Evolutionary conservation across 2,888 invertebrate genomes (phyloP), one percentile per base, ranked within the genome.

Genomic region (Catocala nupta): DNA sequence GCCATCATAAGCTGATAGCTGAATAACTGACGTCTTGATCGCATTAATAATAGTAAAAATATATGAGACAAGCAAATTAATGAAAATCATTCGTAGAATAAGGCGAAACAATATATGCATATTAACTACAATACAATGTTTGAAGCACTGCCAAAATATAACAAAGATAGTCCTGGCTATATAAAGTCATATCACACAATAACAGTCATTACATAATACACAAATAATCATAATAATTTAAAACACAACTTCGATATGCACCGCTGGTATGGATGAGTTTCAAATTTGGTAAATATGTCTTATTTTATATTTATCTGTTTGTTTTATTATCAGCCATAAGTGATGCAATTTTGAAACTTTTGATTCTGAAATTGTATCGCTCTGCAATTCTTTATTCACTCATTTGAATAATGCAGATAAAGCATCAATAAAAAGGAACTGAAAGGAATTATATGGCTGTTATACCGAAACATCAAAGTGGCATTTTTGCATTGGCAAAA

Each of bases 211-310:
- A 78, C 84, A 81, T 79, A 70, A 71, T 63, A 88, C 87, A 87
- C 84, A 77, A 80, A 75, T 83, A 83, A 81, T 81, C 75, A 76
- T 77, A 77, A 78, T 69, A 73, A 78, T 76, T 75, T 71, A 80
- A 43, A 81, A 90, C 86, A 86, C 81, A 81, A 83, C 82, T 82
- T 81, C 89, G 94, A 93, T 94, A 94, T 94, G 92, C 94, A 94
- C 94, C 94, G 87, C 94, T 94, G 94, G 94, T 92, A 91, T 91
- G 94, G 94, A 93, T 88, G 93, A 87, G 91, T 91, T 90, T 76
- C 71, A 82, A 82, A 80, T 84, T 85, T 87, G 88, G 88, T 90
- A 90, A 91, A 84, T 90, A 89, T 88, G 80, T 70, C 63, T 75
- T 75, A 66, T 75, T 78, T 73, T 72, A 73, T 78, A 67, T 63